These are phyloP conservation scores for Mythimna albipuncta DNA, from an alignment of 2,888 invertebrate genomes.

Conservation along the genomic window DNA sequence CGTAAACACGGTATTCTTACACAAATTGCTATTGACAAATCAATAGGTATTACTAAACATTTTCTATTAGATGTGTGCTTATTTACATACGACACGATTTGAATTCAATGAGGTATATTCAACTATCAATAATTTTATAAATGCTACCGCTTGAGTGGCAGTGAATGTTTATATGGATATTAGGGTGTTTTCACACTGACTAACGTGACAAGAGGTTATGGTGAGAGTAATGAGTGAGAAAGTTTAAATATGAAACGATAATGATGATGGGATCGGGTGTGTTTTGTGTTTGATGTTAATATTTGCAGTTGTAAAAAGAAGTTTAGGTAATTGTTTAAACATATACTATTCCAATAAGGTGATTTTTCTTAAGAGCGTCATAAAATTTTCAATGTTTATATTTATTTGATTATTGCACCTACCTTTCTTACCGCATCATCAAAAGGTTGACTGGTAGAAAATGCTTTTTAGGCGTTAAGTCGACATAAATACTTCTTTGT, in stretches of 20 bases:
- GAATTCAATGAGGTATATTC: conserved; percentile 58
- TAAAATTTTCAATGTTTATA: no score
- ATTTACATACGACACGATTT: conserved; percentile 62
- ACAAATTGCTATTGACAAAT: conserved; percentile 66
- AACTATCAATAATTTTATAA: conserved; percentile 49
- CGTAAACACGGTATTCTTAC: conserved; percentile 46
- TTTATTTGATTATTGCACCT: no score
- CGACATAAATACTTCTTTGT: no score
- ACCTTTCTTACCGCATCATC: no score
- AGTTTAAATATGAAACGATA: not conserved
- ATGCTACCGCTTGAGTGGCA: conserved; percentile 46
- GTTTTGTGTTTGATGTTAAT: not conserved
- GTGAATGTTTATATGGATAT: conserved; percentile 28
- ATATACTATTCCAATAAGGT: no score
- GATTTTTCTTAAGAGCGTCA: no score
- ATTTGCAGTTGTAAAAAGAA: not conserved
- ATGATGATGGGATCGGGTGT: not conserved
- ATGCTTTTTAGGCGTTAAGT: no score
- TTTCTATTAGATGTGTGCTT: conserved; percentile 57
- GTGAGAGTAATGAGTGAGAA: not conserved
- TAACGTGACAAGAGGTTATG: not conserved
- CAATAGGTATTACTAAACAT: conserved; percentile 66
- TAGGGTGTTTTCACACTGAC: conserved; percentile 2
- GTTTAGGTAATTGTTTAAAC: no score
- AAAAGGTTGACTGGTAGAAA: no score